Percentiles rank a stretch among this genome's conserved stretches.
phyloP scores from a whole-genome alignment of 1,140 invertebrate genomes.

The Colletes gigas region DNA sequence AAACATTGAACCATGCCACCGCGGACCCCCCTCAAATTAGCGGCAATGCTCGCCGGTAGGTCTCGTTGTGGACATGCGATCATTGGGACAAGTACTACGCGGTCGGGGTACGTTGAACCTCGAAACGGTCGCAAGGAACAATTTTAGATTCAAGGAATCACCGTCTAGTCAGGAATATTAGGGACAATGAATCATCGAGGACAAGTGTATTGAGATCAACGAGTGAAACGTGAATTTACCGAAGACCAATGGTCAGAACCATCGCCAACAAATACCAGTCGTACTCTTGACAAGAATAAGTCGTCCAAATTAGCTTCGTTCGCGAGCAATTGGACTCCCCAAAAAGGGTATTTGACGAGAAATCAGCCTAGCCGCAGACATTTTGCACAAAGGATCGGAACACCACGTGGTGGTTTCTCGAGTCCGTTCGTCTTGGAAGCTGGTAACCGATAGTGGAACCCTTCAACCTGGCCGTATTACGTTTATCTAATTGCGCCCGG shows the following conservation, averaged over 20 bases:
- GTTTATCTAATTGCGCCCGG: constrained; percentile 65
- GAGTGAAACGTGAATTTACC: neutral
- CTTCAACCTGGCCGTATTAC: constrained; percentile 48
- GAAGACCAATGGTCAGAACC: neutral
- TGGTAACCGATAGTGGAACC: constrained; percentile 12
- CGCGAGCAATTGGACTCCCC: no score
- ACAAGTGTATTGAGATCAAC: neutral
- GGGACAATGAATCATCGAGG: neutral
- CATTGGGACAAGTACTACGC: constrained; percentile 58
- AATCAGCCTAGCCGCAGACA: no score
- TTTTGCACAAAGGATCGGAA: neutral
- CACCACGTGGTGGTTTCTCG: neutral
- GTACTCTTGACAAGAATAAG: no score
- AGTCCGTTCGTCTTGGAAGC: neutral
- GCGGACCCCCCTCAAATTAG: constrained; percentile 54
- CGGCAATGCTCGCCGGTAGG: constrained; percentile 56
- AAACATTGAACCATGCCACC: constrained; percentile 59
- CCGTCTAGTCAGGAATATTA: neutral
- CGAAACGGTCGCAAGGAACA: constrained; percentile 18
- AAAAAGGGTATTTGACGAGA: no score
- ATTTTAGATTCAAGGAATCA: constrained; percentile 28
- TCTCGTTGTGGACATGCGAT: constrained; percentile 54
- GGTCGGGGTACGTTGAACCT: constrained; percentile 51
- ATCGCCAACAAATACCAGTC: no score
- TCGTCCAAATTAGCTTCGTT: no score